phyloP scores from a whole-genome alignment of 2,797 vertebrate genomes.

The Darevskia mixta region DNA sequence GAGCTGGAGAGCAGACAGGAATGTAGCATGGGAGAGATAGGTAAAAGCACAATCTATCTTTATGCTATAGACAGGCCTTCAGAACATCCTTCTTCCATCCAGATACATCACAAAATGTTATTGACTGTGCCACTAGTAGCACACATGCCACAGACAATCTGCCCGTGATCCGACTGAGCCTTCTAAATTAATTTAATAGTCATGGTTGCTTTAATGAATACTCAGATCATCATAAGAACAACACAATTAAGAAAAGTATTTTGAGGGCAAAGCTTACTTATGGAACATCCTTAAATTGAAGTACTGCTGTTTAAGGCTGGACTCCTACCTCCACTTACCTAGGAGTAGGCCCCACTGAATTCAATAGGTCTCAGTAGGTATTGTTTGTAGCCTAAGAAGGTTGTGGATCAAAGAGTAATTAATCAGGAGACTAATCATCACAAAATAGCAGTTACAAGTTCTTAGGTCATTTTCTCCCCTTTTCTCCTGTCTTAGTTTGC shows the following conservation, averaged over 20 bases:
- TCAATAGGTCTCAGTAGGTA: not conserved
- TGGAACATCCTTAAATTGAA: not conserved
- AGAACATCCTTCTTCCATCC: no score
- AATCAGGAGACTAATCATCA: conserved; percentile 31
- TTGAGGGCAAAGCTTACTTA: not conserved
- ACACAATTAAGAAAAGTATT: not conserved
- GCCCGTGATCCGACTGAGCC: conserved; percentile 44
- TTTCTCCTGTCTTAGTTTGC: not conserved
- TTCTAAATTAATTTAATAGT: conserved; percentile 56
- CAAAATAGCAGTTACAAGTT: conserved; percentile 51
- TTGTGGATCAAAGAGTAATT: conserved; percentile 16
- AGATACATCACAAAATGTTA: not conserved
- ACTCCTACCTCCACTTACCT: no score
- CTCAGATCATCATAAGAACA: conserved; percentile 31
- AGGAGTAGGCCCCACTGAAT: no score
- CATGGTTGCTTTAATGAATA: conserved; percentile 49
- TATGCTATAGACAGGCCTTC: not conserved
- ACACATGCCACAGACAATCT: not conserved
- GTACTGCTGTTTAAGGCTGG: not conserved
- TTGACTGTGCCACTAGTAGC: not conserved
- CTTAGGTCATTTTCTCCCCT: not conserved
- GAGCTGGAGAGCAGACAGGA: not conserved
- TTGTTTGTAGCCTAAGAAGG: not conserved
- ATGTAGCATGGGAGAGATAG: not conserved
- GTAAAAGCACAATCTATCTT: not conserved